phyloP scores from a whole-genome alignment of 2,797 vertebrate genomes.

The Trichosurus vulpecula region DNA sequence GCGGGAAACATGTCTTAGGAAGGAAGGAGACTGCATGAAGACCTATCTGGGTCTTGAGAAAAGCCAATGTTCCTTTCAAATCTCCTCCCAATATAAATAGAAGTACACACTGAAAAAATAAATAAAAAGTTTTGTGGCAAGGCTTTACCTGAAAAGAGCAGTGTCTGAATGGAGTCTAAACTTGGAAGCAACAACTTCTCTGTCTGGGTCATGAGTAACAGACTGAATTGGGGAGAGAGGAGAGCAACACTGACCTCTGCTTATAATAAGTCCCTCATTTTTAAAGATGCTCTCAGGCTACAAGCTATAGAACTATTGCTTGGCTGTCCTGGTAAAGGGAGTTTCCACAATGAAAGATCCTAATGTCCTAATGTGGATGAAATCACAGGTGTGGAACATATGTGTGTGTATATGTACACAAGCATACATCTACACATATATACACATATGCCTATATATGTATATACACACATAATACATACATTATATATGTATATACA shows the following conservation, averaged over 20 bases:
- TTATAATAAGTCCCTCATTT: slow-evolving; percentile 43
- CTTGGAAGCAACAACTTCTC: not conserved
- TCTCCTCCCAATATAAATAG: slow-evolving; percentile 63
- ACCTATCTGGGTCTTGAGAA: slow-evolving; percentile 13
- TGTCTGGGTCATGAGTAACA: not conserved
- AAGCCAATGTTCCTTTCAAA: slow-evolving; percentile 68
- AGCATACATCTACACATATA: not conserved
- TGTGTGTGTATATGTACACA: not conserved
- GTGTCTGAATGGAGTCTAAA: not conserved
- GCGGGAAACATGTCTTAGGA: slow-evolving; percentile 53
- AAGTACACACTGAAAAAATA: slow-evolving; percentile 26
- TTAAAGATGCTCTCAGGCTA: slow-evolving; percentile 11
- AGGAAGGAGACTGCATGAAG: slow-evolving; percentile 64
- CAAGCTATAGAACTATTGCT: not conserved
- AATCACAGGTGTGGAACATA: not conserved
- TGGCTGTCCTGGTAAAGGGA: not conserved
- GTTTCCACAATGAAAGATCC: not conserved
- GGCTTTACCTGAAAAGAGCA: not conserved
- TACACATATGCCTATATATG: too few species aligned
- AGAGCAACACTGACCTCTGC: not conserved
- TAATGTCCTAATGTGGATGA: not conserved
- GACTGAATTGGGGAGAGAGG: not conserved
- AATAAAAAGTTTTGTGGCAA: not conserved
- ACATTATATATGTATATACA: too few species aligned
- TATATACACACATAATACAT: not conserved